Base-by-base conservation (phyloP, 2,888 invertebrate genomes). In the Morinoia aosen region DNA sequence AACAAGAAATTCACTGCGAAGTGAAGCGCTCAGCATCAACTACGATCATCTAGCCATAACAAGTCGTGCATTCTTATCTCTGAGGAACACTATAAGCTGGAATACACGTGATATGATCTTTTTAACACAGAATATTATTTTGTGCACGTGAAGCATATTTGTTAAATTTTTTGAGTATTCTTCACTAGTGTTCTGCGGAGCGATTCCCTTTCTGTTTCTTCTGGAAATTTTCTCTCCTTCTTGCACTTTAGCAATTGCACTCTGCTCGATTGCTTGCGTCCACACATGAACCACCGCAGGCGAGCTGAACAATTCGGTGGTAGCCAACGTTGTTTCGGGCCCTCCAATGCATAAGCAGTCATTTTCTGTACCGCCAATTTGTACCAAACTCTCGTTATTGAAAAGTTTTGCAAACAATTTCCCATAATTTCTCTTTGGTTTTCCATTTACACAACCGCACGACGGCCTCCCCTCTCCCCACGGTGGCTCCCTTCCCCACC, bases 401-500 rank as follows among this genome's bases (percentile, higher is more conserved):
- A 19, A 10, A 76, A 76, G 25, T 76, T 2, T 33, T 33, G 76
- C 33, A 76, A 16, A 19, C 33, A 76, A 76, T 33, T 76, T 76
- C 10, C 8, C 76, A 76, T 16, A 76, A 76, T 76, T 76, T 76
- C 76, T 76, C 76, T 76, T 76, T 33, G 76, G 33, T 8, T 33
- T 76, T 76, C 90, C 39, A 40, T 90, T 48, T 10, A 40, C 90
- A 58, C 56, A 48, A 93, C 93, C 57, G n/a, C 93, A 93, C 93
- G 33, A 93, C 93, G 93, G 93, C 93, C 56, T 57, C 56, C 93
- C 93, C 93, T 57, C 93, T 93, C 57, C 93, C 93, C 95, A 95
- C 58, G 19, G 95, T 95, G 95, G 95, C 95, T 95, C 95, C 95
- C 58, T 64, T 95, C 64, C 95, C 95, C 95, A 95, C 95, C 95